Evolutionary conservation across 2,113 vertebrate species (phyloP), one percentile per base, ranked within the genome.

Genomic region (Nesoenas mayeri): DNA sequence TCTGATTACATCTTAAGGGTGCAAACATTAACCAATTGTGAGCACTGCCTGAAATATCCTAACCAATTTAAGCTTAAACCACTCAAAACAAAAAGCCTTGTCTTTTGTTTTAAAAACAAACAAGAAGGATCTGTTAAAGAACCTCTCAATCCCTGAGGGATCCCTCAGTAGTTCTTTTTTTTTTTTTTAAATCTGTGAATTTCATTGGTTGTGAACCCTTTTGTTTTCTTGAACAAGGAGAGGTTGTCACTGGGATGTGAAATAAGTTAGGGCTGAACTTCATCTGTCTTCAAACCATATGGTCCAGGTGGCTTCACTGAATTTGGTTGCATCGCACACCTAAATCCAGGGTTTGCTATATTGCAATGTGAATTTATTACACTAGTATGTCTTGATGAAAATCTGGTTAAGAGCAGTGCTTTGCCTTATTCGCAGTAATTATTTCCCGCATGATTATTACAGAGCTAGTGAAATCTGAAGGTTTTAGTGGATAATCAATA

Each of bases 401-500:
- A 82, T 91, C 80, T 87, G 85, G 53, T 79, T 94, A 82, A 93
- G 79, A 93, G 77, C 77, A 93, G 64, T 44, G 78, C 56, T 89
- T 93, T 88, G 47, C 56, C 36, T 86, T 80, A 53, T 54, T 72
- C 70, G 73, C n/a, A 48, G 61, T 92, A 93, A 97, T 97, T 96
- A 90, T 96, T 97, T 97, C 70, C 80, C 54, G 94, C 81, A 60
- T 86, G 90, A 95, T 91, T 93, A 92, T 94, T 93, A 91, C 74
- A 92, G 86, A 85, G 58, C 67, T 91, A 89, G 94, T 96, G 89
- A 96, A 97, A 96, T 93, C 88, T 93, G 96, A 93, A 96, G 80
- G 91, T 70, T 97, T 97, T 95, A 97, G 85, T 95, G 88, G 85
- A 83, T 95, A 96, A 96, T 97, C 92, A 95, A 94, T 96, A 96